phyloP scores from a whole-genome alignment of 2,888 invertebrate species.

The Cheilosia scutellata region DNA sequence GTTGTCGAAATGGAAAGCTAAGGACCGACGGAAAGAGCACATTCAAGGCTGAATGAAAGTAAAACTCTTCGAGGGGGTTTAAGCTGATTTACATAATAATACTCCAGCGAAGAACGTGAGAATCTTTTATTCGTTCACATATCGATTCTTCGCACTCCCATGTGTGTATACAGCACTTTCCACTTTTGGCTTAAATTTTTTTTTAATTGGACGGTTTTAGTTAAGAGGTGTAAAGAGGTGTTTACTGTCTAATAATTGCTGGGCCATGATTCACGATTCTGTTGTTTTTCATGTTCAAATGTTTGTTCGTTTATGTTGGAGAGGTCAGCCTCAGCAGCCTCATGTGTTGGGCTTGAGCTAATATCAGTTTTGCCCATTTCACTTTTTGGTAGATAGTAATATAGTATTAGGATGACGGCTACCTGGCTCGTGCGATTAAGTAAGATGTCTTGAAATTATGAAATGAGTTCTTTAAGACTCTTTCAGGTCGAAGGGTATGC shows the following conservation, averaged over 20 bases:
- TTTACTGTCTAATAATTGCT: not conserved
- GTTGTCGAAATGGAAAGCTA: constrained; percentile 61
- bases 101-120: constrained; percentile 15
- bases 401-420: not conserved
- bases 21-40: constrained; percentile 21
- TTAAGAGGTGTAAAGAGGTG: constrained; percentile 10
- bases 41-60: constrained; percentile 73
- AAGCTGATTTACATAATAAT: constrained; percentile 51
- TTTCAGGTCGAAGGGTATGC: not conserved
- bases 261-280: constrained; percentile 22
- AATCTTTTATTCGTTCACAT: constrained; percentile 32
- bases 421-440: not conserved
- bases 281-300: not conserved
- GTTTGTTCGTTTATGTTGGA: not conserved
- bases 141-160: constrained; percentile 39
- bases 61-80: constrained; percentile 13
- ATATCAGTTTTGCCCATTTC: not conserved
- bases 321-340: constrained; percentile 32
- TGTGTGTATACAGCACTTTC: constrained; percentile 40
- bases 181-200: constrained; percentile 29
- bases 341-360: not conserved
- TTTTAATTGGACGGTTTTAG: constrained; percentile 12
- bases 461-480: not conserved
- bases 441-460: not conserved
- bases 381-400: not conserved